Base-by-base conservation (phyloP, 2,888 invertebrate genomes). In the Oxycera nigricornis region DNA sequence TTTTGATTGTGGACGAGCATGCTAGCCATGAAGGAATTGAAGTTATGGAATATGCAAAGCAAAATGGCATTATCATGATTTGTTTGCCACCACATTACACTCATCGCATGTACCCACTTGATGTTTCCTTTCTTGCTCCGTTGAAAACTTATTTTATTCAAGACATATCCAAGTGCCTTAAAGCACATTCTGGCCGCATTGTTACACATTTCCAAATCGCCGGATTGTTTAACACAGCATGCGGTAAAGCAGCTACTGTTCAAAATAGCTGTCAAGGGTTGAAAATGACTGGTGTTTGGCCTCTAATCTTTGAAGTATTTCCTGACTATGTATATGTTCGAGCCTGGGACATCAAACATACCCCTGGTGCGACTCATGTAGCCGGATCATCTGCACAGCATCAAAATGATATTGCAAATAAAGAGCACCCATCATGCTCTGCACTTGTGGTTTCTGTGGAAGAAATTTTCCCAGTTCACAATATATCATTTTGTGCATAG, bases 1-100 rank as follows among this genome's bases (percentile, higher is more conserved):
- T 83, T 20, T 75, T 83, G 2, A 77, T 82, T 26, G 73, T 80
- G 1, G 82, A 81, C 75, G 80, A 81, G 4, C 82, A 82, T 73
- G 77, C 76, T 55, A 79, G 77, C 75, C 80, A 80, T 73, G 77
- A 80, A 17, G 55, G 67, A 35, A 39, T 79, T 4, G 76, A 75
- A 67, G 67, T 67, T 26, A 30, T 83, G 28, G 77, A 81, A 68
- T 77, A 78, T 75, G 82, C 82, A 31, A 81, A 81, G 76, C 79
- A 81, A 14, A 79, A 82, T 78, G 82, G 82, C 9, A 79, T 83
- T 62, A 31, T 70, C 3, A n/a, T 74, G 20, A 9, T 77, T 0
- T 77, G 78, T 70, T 30, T 78, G 22, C 76, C 75, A 55, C 39
- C 74, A 39, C 70, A 77, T 61, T 72, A 74, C 62, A 74, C 74